Conservation (phyloP, 1,140 invertebrate species). For the Cyphomyrmex costatus region DNA sequence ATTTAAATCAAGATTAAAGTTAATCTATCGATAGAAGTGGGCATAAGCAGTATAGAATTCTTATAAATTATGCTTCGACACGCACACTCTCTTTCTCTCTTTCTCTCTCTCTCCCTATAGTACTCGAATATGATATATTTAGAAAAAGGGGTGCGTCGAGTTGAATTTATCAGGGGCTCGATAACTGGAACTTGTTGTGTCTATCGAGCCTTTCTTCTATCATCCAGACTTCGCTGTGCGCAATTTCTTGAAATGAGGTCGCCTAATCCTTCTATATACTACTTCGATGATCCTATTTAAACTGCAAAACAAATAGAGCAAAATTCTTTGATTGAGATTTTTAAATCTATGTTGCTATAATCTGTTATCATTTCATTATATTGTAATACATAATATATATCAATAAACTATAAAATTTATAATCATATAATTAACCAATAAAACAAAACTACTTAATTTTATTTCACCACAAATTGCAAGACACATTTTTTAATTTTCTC, state of each 20-base stretch:
- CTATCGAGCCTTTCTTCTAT: slow-evolving; percentile 60
- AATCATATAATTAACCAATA: not conserved
- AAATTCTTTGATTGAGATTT: not conserved
- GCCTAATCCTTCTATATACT: slow-evolving; percentile 48
- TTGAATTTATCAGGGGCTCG: slow-evolving; percentile 53
- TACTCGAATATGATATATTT: slow-evolving; percentile 34
- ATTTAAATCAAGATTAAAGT: no score
- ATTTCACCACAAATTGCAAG: not conserved
- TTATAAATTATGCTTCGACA: not conserved
- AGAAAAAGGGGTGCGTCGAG: not conserved
- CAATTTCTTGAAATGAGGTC: slow-evolving; percentile 68
- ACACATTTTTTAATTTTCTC: not conserved
- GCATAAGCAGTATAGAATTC: not conserved
- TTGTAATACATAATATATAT: no score
- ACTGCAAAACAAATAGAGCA: not conserved
- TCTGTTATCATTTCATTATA: no score
- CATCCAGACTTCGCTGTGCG: slow-evolving; percentile 27
- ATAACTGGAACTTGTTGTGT: slow-evolving; percentile 73
- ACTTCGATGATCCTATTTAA: not conserved
- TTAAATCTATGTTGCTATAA: not conserved
- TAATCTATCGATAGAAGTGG: no score
- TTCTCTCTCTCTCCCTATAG: not conserved
- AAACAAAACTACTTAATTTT: not conserved
- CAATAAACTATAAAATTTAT: not conserved
- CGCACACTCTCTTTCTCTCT: not conserved